Evolutionary conservation across 2,888 invertebrate species (phyloP).

Genomic region (Lepidocyrtoides sp.): DNA sequence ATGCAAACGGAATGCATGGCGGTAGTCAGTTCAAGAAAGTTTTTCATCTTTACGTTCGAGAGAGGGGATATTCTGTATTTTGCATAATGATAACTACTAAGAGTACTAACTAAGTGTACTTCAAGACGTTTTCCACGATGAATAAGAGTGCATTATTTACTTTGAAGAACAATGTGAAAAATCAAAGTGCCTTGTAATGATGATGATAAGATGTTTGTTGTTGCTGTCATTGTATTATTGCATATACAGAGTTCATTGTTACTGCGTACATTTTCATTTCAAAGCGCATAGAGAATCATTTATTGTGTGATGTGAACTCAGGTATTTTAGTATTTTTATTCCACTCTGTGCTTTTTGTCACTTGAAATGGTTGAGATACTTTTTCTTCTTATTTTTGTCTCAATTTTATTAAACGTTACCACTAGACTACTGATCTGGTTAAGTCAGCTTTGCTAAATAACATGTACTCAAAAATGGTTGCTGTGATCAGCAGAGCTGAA

Average conservation of each 20-base stretch:
- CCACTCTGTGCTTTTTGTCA: slow-evolving; percentile 14
- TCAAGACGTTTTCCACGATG: slow-evolving; percentile 45
- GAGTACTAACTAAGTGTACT: background rate
- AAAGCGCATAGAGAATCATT: background rate
- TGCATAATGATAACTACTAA: background rate
- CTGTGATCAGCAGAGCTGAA: slow-evolving; percentile 74
- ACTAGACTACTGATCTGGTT: slow-evolving; percentile 66
- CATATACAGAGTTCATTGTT: slow-evolving; percentile 14
- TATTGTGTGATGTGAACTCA: background rate
- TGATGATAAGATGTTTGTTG: slow-evolving; percentile 49
- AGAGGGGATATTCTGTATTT: slow-evolving; percentile 33
- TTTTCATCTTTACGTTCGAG: slow-evolving; percentile 35
- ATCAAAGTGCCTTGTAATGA: slow-evolving; percentile 41
- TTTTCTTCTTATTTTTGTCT: slow-evolving; percentile 45
- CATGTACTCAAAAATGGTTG: slow-evolving; percentile 31
- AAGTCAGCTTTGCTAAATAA: slow-evolving; percentile 54
- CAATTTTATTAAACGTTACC: slow-evolving; percentile 20
- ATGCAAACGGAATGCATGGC: slow-evolving; percentile 45
- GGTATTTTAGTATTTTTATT: slow-evolving; percentile 24
- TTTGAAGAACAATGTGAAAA: slow-evolving; percentile 66
- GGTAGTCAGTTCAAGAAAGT: slow-evolving; percentile 49
- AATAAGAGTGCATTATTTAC: background rate
- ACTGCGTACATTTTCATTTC: slow-evolving; percentile 43
- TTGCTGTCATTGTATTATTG: slow-evolving; percentile 28
- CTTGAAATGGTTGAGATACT: slow-evolving; percentile 63